Evolutionary conservation across 2,113 vertebrate species (phyloP), one percentile per base, ranked within the genome.

Genomic region (Hemichromis elongatus): DNA sequence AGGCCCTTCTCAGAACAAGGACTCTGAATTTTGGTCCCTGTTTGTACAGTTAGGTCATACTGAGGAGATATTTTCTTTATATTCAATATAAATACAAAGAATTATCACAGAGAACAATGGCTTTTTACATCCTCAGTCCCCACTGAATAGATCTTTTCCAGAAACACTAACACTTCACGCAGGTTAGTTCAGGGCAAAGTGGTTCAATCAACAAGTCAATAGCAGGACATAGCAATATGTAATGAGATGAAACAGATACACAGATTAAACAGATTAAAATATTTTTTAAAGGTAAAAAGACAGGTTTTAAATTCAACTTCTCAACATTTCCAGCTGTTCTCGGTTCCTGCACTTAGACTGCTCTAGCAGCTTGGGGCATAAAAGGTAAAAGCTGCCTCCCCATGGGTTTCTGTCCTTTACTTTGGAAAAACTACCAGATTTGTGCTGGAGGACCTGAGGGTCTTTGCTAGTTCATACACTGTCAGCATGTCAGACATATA

Each of bases 401-500:
- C 16, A 13, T 18, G 13, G 21, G 53, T 24, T 24, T 55, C 3
- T 70, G 24, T 73, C 42, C 68, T 73, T 73, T 28, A 73, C 68
- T 73, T 5, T 73, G 24, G 16, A 5, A 73, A 73, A 73, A 73
- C 24, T 0, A 50, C 14, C 68, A 50, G 68, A 3, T 30, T 75
- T 8, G 45, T 50, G 68, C 45, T n/a, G 26, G 2, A 30, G 68
- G 42, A 75, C 68, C 45, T 75, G 42, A 50, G 24, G 45, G 45
- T 75, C 42, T 75, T 50, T 50, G 26, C 42, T 30, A n/a, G 68
- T 30, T 75, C 42, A 50, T 75, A 75, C 68, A 3, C 68, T 50
- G 68, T 50, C 68, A 50, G 26, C 68, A 75, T 30, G 68, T 73
- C 68, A 73, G 68, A 73, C 40, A 45, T 70, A 45, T 70, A 70